Evolutionary conservation across 2,797 vertebrate genomes (phyloP).

Genomic region (Eurystomus glaucurus): DNA sequence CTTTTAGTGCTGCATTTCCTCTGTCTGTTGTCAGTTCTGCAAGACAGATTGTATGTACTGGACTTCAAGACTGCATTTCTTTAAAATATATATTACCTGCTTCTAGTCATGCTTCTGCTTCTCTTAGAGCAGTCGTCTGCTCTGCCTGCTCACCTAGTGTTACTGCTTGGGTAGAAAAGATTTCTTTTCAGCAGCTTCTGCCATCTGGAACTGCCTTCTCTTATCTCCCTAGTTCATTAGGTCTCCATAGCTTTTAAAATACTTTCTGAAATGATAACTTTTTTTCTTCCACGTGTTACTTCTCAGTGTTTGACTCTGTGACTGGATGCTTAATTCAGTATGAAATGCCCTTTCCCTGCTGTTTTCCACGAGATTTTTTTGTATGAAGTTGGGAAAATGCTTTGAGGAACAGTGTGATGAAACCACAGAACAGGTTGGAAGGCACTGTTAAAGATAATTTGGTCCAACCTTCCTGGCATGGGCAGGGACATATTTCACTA

Average conservation of each 20-base stretch:
- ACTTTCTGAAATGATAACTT: background rate
- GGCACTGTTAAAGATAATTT: background rate
- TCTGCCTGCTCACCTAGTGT: background rate
- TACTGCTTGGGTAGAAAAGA: background rate
- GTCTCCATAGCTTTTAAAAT: background rate
- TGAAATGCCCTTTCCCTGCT: background rate
- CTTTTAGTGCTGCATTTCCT: background rate
- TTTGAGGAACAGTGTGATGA: background rate
- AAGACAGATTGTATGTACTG: background rate
- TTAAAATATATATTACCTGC: background rate
- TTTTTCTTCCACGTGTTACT: background rate
- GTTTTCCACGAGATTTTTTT: fast-evolving
- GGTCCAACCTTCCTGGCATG: background rate
- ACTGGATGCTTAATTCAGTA: background rate
- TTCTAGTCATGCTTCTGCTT: background rate
- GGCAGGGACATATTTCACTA: background rate
- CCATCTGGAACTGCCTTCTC: background rate
- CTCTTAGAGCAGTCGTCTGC: background rate
- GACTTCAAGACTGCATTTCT: conserved; percentile 26
- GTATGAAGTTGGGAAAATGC: background rate
- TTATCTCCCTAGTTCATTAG: background rate
- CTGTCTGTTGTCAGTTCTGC: background rate
- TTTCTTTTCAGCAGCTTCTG: conserved; percentile 13
- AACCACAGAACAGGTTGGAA: background rate
- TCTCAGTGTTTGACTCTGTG: background rate